Base-by-base conservation (phyloP, 2,888 invertebrate species). In the Chrysolina haemoptera region DNA sequence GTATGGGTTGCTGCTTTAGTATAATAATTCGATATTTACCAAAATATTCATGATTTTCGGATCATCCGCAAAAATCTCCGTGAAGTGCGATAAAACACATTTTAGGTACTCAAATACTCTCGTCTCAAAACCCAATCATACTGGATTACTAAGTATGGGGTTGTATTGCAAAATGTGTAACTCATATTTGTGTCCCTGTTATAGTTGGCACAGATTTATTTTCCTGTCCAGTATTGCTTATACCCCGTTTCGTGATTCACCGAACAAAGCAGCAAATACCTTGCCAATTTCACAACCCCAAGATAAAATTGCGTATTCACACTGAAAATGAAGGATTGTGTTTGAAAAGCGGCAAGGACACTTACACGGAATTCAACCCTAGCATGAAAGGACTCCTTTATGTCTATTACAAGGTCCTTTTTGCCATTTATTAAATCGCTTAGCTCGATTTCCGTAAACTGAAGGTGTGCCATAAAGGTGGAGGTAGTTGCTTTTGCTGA, bases 401-500 rank as follows among this genome's bases (percentile, higher is more conserved):
- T 81, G 77, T 74, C 71, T 63, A 70, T 65, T 35, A 69, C 81
- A 79, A 81, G 81, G 80, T 79, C 82, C 78, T 79, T 75, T 78
- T 82, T 79, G 79, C 80, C 78, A 78, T 80, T 81, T 80, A 77
- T 78, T 78, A 78, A 77, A 82, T 79, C 74, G 78, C 79, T 76
- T 79, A 81, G 81, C 81, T 76, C 76, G 79, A 79, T 81, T 83
- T 83, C 81, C 82, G 82, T 78, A 82, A 81, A 83, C 81, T 80
- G 75, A 74, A 82, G 82, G 83, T 82, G 80, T 82, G 82, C 80
- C 77, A 80, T 81, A 80, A 82, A 83, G 81, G 82, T 77, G 78
- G 76, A 80, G 82, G 83, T 83, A 83, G 79, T 77, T 77, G 83
- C 83, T 84, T 82, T 81, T 82, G 83, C 82, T 79, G 82, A 81